phyloP scores from a whole-genome alignment of 2,888 invertebrate genomes.

The Leuctra nigra region DNA sequence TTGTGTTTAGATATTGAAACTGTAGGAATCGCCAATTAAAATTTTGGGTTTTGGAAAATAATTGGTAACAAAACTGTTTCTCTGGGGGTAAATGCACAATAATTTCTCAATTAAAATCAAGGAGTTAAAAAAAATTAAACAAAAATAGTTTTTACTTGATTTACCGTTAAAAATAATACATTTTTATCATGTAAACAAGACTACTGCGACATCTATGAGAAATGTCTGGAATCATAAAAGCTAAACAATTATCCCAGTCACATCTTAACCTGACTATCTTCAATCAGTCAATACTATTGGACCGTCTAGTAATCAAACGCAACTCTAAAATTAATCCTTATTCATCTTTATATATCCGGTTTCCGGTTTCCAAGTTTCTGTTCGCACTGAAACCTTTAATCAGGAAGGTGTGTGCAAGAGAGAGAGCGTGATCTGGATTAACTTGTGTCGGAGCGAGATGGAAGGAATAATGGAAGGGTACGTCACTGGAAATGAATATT shows the following conservation, averaged over 20 bases:
- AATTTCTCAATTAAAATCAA: not conserved
- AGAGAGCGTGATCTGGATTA: conserved; percentile 4
- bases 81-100: not conserved
- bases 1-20: too few species aligned
- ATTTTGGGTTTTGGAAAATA: too few species aligned
- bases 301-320: conserved; percentile 10
- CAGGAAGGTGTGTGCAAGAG: conserved; percentile 15
- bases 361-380: conserved; percentile 24
- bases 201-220: not conserved
- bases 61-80: not conserved
- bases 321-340: conserved; percentile 27
- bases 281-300: conserved; percentile 8
- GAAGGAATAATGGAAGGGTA: not conserved
- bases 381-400: conserved; percentile 24
- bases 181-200: not conserved
- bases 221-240: not conserved
- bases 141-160: not conserved
- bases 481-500: conserved; percentile 21
- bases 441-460: not conserved
- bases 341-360: conserved; percentile 26
- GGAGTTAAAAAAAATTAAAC: not conserved
- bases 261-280: not conserved
- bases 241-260: not conserved
- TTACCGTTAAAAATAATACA: not conserved
- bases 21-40: too few species aligned